Percentiles rank a stretch among this genome's conserved stretches.
phyloP scores from a whole-genome alignment of 2,797 vertebrate species.

The Onychomys arenicola region DNA sequence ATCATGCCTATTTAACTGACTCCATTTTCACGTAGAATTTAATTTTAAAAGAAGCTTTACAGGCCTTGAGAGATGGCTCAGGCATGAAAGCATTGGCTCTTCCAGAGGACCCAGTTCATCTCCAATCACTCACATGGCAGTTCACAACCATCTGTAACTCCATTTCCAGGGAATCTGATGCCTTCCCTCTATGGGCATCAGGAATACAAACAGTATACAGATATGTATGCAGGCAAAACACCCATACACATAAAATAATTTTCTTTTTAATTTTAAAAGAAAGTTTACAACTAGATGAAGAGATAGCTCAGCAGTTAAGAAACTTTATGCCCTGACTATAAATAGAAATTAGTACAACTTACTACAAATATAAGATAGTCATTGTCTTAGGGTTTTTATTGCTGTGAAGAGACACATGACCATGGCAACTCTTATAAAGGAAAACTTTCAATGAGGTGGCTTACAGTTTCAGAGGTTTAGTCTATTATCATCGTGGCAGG shows the following conservation, averaged over 20 bases:
- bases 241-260: not conserved
- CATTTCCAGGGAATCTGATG: not conserved
- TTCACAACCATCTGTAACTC: not conserved
- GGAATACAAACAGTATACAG: not conserved
- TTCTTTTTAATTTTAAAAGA: not conserved
- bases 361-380: not conserved
- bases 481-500: too few species aligned
- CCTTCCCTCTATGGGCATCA: not conserved
- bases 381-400: not conserved
- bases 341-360: not conserved
- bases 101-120: not conserved
- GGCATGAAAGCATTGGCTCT: not conserved
- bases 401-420: too few species aligned
- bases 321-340: not conserved
- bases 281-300: not conserved
- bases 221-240: not conserved
- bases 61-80: not conserved
- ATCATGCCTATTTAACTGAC: not conserved
- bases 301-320: not conserved
- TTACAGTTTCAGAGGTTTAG: too few species aligned
- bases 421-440: too few species aligned
- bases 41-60: conserved; percentile 6
- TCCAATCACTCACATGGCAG: not conserved
- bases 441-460: too few species aligned
- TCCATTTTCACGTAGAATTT: conserved; percentile 48